Percentiles rank a stretch among this genome's conserved stretches.
Evolutionary conservation across 35 echinoderm and acorn worm genomes (phyloP).

Genomic region (Heliocidaris tuberculata): DNA sequence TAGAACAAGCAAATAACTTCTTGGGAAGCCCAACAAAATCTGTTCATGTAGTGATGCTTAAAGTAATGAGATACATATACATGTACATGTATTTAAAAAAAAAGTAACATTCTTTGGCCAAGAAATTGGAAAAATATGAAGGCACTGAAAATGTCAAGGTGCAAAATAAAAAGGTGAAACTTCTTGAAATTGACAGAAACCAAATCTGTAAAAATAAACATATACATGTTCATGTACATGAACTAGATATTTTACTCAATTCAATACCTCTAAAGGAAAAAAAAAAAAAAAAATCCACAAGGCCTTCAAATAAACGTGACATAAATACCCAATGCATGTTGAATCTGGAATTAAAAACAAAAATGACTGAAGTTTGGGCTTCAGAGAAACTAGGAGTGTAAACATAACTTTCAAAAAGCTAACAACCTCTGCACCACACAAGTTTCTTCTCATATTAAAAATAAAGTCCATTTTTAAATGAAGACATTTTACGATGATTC

Average conservation of each 20-base stretch:
- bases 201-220: no score
- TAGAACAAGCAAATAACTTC: neutral
- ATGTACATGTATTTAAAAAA: neutral
- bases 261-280: no score
- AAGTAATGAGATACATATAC: neutral
- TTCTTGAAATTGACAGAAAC: neutral
- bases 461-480: no score
- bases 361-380: no score
- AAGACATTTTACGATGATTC: neutral
- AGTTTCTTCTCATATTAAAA: no score
- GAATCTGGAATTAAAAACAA: neutral
- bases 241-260: no score
- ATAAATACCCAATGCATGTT: neutral
- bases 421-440: no score
- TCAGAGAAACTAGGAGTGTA: no score
- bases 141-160: neutral
- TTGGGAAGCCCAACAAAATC: neutral
- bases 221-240: no score
- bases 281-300: no score
- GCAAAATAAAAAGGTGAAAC: neutral
- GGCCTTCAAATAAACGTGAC: neutral
- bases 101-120: neutral
- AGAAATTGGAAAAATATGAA: neutral
- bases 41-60: neutral
- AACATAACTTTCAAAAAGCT: no score